Evolutionary conservation across 2,113 vertebrate species (phyloP), one percentile per base, ranked within the genome.

Genomic region (Poeciliopsis occidentalis): DNA sequence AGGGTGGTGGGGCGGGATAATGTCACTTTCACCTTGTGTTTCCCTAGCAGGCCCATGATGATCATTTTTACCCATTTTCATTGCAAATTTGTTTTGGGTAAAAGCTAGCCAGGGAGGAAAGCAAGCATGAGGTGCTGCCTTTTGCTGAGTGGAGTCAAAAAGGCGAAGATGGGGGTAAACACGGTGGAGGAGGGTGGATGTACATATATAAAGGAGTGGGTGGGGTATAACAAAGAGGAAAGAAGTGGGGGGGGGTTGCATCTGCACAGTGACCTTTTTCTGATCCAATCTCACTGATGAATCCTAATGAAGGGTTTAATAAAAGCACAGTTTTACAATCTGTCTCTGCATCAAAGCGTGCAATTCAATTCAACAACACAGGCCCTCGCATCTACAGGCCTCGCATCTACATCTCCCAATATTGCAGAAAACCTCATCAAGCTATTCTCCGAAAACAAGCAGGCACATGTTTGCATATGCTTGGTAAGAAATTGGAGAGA

Each of bases 241-340:
- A 60, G 72, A 39, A 24, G 60, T 17, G 32, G 72, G 81, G 83
- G 81, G 84, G 79, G 88, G 87, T 83, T 57, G 81, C 89, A 90
- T 95, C 91, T 92, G 88, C 93, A 93, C 89, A 71, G 93, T 95
- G 94, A 95, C 95, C 94, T 95, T 95, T 95, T 92, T 95, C 94
- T 95, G 94, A 94, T 95, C 93, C 93, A 95, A 94, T 94, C 95
- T 94, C 85, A 85, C 94, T 95, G 94, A 95, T 95, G 95, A 95
- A 94, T 95, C 93, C 94, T 95, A 95, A 95, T 95, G 95, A 95
- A 95, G 94, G 95, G 93, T 95, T 95, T 95, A 95, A 95, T 95
- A 95, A 95, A 95, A 95, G 93, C 93, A 94, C 93, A 94, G 92
- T 94, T 94, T 37, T 94, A 95, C 93, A 95, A 95, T 95, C 94